Conservation (phyloP, 2,113 vertebrate genomes). For the Pedetes capensis region DNA sequence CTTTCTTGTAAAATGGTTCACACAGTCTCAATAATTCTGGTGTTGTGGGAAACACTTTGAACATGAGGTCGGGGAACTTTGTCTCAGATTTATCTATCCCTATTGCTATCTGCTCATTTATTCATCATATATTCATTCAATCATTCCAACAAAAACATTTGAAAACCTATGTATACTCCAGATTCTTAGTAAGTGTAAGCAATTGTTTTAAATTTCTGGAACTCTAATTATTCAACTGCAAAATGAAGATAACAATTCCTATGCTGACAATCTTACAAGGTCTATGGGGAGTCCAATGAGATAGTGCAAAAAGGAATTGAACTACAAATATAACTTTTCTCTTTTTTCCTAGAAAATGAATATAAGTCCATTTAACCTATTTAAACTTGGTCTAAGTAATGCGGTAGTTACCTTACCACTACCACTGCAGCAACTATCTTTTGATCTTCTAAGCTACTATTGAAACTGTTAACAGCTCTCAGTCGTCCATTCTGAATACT, state of each 20-base stretch:
- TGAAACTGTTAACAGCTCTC: slow-evolving; percentile 81
- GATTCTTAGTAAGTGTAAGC: background rate
- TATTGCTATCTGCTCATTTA: background rate
- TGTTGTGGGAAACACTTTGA: background rate
- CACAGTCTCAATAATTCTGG: background rate
- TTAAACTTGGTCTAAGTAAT: slow-evolving; percentile 75
- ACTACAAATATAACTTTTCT: background rate
- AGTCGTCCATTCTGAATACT: slow-evolving; percentile 82
- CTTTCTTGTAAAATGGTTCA: background rate
- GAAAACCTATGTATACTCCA: background rate
- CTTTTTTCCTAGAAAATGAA: background rate
- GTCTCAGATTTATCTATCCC: background rate
- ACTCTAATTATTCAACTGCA: background rate
- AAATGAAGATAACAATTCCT: background rate
- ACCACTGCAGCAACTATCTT: slow-evolving; percentile 77
- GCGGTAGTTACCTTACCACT: slow-evolving; percentile 71
- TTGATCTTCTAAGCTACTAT: slow-evolving; percentile 80
- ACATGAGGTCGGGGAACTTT: background rate
- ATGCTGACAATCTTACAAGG: background rate
- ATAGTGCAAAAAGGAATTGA: background rate
- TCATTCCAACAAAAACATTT: background rate
- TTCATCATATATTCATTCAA: background rate
- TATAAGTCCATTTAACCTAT: slow-evolving; percentile 46
- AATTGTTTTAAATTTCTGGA: background rate
- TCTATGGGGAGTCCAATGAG: background rate